A percentile compares a stretch with the other conserved stretches of the same genome.
These are phyloP conservation scores for Heliocidaris erythrogramma DNA, from an alignment of 35 echinoderm and acorn worm genomes.

Conservation along the genomic window DNA sequence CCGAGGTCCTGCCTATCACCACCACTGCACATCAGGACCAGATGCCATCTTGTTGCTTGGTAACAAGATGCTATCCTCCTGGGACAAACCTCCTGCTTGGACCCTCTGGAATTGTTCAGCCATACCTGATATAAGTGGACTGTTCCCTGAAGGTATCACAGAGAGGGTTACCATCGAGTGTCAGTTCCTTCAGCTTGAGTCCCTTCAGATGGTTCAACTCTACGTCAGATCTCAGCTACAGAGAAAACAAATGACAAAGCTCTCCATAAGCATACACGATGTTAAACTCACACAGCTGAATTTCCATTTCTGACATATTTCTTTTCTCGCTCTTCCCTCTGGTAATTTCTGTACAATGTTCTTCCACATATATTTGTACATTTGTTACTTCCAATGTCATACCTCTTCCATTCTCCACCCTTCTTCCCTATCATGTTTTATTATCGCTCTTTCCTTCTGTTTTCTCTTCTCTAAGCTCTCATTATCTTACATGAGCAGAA, in stretches of 20 bases:
- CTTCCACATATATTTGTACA: no score
- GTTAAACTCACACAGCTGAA: no score
- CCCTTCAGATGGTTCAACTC: constrained; percentile 56
- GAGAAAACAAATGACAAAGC: background rate
- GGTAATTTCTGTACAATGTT: no score
- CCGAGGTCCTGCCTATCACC: background rate
- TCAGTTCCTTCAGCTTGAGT: constrained; percentile 56
- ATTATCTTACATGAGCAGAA: background rate
- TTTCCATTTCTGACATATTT: no score
- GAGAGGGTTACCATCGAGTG: constrained; percentile 57
- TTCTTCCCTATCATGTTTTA: no score
- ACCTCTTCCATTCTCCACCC: no score
- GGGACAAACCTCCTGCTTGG: background rate
- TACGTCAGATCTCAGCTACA: constrained; percentile 7
- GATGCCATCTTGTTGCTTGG: constrained; percentile 8
- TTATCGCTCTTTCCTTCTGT: no score
- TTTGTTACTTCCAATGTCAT: no score
- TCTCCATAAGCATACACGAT: no score
- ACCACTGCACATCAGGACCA: background rate
- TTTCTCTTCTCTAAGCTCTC: background rate
- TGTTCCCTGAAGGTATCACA: constrained; percentile 51
- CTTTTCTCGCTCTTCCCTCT: no score
- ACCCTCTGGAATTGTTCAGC: background rate
- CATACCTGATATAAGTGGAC: constrained; percentile 50
- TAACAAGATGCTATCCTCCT: constrained; percentile 24